phyloP scores from a whole-genome alignment of 53 echinoderm and acorn worm species.

The Holothuria leucospilota region DNA sequence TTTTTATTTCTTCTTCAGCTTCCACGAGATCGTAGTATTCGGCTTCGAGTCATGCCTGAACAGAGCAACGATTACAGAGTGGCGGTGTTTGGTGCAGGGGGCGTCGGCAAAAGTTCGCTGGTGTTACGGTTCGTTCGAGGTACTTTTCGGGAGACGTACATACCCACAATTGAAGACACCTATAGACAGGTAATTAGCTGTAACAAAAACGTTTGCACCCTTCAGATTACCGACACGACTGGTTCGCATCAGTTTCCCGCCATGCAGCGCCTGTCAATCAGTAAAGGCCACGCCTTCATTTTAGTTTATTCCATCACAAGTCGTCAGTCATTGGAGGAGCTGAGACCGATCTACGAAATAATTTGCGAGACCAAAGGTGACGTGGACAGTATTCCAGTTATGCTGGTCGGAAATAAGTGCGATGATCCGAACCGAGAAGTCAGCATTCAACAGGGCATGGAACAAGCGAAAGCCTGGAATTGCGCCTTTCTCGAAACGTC shows the following conservation, averaged over 20 bases:
- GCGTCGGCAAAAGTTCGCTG: conserved; percentile 96
- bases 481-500: conserved; percentile 98
- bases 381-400: conserved; percentile 95
- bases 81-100: conserved; percentile 97
- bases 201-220: conserved; percentile 98
- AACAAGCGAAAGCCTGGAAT: conserved; percentile 89
- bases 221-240: conserved; percentile 98
- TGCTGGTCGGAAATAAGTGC: conserved; percentile 98
- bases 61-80: conserved; percentile 99
- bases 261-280: conserved; percentile 98
- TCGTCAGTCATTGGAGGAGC: conserved; percentile 96
- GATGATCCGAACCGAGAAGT: conserved; percentile 96
- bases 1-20: conserved; percentile 69
- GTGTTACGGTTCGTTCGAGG: conserved; percentile 99
- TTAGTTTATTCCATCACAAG: conserved; percentile 98
- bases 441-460: conserved; percentile 91
- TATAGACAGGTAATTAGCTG: conserved; percentile 99
- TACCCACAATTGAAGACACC: conserved; percentile 98
- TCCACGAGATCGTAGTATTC: conserved; percentile 97
- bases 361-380: conserved; percentile 99
- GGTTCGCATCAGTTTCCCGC: conserved; percentile 99
- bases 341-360: conserved; percentile 95
- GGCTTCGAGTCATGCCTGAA: conserved; percentile 98
- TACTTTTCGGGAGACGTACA: conserved; percentile 96
- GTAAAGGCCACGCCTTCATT: conserved; percentile 98